These are phyloP conservation scores for Propsilocerus akamusi DNA, from an alignment of 1,140 invertebrate genomes.

Conservation along the genomic window DNA sequence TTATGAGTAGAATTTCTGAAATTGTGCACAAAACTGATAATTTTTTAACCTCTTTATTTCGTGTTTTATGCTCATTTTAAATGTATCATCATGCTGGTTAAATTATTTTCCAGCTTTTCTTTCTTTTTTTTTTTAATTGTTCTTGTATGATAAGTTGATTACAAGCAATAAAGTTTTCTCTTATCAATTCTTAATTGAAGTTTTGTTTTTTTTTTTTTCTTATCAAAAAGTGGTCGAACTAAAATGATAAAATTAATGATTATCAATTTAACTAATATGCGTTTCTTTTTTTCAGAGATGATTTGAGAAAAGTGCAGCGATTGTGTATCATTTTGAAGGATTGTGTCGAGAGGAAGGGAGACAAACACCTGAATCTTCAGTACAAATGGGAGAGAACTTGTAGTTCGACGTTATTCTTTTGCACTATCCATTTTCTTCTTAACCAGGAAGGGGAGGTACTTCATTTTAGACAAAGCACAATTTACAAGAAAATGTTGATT, in stretches of 20 bases:
- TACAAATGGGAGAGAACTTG: no score
- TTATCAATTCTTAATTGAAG: slow-evolving; percentile 3
- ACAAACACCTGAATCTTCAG: not conserved
- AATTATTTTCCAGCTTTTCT: no score
- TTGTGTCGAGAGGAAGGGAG: not conserved
- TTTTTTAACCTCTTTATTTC: no score
- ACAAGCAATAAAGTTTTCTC: not conserved
- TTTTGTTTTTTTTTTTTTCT: not conserved
- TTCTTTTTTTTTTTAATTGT: not conserved
- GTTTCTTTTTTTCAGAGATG: not conserved
- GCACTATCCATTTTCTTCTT: no score
- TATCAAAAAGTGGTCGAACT: not conserved
- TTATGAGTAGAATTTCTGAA: no score
- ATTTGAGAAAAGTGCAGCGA: not conserved
- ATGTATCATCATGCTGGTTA: no score
- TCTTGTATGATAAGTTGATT: not conserved
- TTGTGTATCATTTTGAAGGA: not conserved
- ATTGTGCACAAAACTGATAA: no score
- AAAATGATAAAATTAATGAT: not conserved
- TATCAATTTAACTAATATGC: not conserved
- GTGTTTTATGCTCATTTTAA: no score
- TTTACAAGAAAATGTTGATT: no score
- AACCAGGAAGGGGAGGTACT: no score
- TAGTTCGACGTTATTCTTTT: no score
- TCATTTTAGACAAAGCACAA: no score